Conservation (phyloP, 2,888 invertebrate genomes). For the Machimus atricapillus region DNA sequence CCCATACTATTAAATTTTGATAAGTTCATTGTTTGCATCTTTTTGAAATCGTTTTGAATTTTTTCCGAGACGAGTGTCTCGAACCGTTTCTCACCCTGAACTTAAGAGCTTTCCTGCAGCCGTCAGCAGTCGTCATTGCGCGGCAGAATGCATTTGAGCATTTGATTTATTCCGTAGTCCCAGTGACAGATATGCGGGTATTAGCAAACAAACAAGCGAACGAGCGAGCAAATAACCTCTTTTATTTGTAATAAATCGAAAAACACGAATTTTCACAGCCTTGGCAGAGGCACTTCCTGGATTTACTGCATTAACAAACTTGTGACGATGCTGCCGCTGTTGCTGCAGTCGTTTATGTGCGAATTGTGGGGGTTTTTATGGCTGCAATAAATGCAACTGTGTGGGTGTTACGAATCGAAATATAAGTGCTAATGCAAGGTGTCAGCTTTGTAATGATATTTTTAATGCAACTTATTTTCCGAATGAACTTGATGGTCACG, state of each 20-base stretch:
- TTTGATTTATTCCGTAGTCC: neutral
- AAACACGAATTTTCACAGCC: slow-evolving; percentile 11
- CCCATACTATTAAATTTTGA: neutral
- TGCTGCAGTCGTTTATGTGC: neutral
- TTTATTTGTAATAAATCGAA: slow-evolving; percentile 11
- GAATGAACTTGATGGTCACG: neutral
- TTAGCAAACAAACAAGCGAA: neutral
- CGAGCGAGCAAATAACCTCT: neutral
- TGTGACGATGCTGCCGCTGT: neutral
- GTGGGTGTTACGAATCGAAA: neutral
- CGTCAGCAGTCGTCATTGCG: neutral
- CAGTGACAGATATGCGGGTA: neutral
- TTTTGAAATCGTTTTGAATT: neutral
- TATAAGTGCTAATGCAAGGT: neutral
- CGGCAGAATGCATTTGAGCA: neutral
- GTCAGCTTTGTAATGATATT: neutral
- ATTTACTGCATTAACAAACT: neutral
- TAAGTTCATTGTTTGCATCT: too few relatives aligned
- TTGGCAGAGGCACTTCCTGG: neutral
- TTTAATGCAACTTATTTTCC: neutral
- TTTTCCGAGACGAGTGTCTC: neutral
- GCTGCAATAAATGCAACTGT: neutral
- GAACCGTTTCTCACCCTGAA: neutral
- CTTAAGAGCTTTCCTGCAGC: neutral
- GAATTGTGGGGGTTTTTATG: neutral